These are phyloP conservation scores for Osmerus mordax DNA, from an alignment of 2,113 vertebrate genomes.

Conservation along the genomic window DNA sequence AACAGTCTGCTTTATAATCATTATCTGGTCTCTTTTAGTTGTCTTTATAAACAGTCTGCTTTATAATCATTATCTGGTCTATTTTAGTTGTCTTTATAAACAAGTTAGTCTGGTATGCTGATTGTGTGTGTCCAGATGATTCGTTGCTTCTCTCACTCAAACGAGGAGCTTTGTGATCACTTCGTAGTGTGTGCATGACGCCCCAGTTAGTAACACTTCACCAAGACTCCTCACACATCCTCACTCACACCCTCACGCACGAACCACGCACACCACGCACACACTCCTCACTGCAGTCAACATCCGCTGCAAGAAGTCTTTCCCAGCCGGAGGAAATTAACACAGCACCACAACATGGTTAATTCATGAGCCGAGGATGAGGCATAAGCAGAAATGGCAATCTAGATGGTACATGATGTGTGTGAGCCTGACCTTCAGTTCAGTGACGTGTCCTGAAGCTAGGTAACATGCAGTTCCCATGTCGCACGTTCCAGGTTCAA, in stretches of 20 bases:
- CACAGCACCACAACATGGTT: too few species aligned
- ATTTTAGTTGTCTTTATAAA: background rate
- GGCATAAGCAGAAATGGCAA: background rate
- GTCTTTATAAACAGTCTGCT: slow-evolving; percentile 18
- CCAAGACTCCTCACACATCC: too few species aligned
- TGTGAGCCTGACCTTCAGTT: background rate
- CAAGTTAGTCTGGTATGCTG: background rate
- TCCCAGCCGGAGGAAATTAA: too few species aligned
- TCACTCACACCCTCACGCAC: background rate
- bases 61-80: slow-evolving; percentile 29
- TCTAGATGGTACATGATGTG: background rate
- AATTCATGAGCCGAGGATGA: background rate
- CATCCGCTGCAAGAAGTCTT: too few species aligned
- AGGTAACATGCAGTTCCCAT: background rate
- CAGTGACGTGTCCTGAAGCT: background rate
- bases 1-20: slow-evolving; percentile 40
- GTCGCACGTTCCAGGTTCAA: background rate
- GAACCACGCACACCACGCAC: too few species aligned
- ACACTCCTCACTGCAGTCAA: too few species aligned
- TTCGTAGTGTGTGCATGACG: background rate
- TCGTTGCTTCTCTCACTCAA: slow-evolving; percentile 6
- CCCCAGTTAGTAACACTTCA: background rate
- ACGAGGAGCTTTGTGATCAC: background rate
- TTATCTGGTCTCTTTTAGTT: background rate
- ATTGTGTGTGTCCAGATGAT: background rate